Conservation (phyloP, 2,888 invertebrate genomes). For the Thelaira solivaga region DNA sequence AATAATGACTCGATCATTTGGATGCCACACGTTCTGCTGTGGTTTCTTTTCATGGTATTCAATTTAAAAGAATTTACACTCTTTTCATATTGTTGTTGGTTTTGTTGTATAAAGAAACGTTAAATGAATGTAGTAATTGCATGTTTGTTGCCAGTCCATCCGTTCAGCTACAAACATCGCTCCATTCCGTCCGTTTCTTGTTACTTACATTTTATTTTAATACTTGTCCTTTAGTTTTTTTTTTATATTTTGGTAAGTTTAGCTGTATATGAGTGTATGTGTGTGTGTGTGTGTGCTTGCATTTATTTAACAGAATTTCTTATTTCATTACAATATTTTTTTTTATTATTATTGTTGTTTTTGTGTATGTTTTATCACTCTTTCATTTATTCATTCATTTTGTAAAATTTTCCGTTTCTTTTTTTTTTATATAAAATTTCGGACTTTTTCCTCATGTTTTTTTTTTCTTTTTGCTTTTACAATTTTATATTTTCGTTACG, state of each 20-base stretch:
- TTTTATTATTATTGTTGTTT: conserved; percentile 13
- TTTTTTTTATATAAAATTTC: conserved; percentile 33
- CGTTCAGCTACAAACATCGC: neutral
- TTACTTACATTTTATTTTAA: conserved; percentile 46
- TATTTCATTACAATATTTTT: conserved; percentile 30
- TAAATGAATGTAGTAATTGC: conserved; percentile 43
- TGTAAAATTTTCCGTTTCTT: conserved; percentile 30
- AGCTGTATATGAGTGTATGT: conserved; percentile 40
- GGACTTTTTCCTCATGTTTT: conserved; percentile 26
- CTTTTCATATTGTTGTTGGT: conserved; percentile 12
- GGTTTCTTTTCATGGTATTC: conserved; percentile 50
- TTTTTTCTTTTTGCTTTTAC: neutral
- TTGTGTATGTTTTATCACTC: conserved; percentile 26
- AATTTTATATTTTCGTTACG: conserved; percentile 32
- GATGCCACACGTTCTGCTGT: conserved; percentile 52
- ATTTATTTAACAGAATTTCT: conserved; percentile 51
- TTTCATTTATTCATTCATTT: conserved; percentile 41
- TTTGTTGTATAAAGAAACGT: conserved; percentile 1
- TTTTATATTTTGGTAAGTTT: too few species aligned
- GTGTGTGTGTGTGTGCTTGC: conserved; percentile 34
- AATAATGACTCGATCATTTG: conserved; percentile 48
- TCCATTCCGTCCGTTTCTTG: conserved; percentile 5
- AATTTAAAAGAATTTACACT: conserved; percentile 46
- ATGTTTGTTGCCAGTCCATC: conserved; percentile 18
- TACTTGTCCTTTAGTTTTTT: conserved; percentile 33